Evolutionary conservation across 2,113 vertebrate genomes (phyloP).

Genomic region (Prunella fulvescens): DNA sequence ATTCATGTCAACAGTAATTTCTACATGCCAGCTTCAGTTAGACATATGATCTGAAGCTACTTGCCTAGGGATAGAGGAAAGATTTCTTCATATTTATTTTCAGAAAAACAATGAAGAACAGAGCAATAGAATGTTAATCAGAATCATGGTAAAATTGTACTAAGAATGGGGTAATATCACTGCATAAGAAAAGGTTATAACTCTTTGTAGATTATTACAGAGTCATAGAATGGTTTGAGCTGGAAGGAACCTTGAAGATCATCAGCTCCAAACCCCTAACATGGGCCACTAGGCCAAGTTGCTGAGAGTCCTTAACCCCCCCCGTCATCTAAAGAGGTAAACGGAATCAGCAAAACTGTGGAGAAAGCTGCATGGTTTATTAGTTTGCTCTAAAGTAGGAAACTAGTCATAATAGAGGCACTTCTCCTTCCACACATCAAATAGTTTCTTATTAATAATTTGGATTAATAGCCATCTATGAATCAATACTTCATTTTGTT

Average conservation of each 20-base stretch:
- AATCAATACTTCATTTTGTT: not conserved
- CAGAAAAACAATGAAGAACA: not conserved
- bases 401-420: not conserved
- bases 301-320: fast-evolving
- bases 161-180: not conserved
- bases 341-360: fast-evolving
- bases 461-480: not conserved
- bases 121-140: not conserved
- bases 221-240: not conserved
- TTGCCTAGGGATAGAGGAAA: not conserved
- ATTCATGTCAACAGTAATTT: not conserved
- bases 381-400: not conserved
- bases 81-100: not conserved
- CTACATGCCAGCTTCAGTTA: not conserved
- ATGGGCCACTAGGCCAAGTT: not conserved
- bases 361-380: not conserved
- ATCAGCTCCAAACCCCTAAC: not conserved
- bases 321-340: not conserved
- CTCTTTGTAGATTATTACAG: not conserved
- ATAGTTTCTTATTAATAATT: not conserved
- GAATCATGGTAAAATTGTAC: not conserved
- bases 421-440: not conserved
- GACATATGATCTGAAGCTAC: not conserved
- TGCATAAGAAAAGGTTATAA: not conserved
- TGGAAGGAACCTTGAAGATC: not conserved